phyloP scores from a whole-genome alignment of 2,797 vertebrate species.

The Serranus cabrilla region DNA sequence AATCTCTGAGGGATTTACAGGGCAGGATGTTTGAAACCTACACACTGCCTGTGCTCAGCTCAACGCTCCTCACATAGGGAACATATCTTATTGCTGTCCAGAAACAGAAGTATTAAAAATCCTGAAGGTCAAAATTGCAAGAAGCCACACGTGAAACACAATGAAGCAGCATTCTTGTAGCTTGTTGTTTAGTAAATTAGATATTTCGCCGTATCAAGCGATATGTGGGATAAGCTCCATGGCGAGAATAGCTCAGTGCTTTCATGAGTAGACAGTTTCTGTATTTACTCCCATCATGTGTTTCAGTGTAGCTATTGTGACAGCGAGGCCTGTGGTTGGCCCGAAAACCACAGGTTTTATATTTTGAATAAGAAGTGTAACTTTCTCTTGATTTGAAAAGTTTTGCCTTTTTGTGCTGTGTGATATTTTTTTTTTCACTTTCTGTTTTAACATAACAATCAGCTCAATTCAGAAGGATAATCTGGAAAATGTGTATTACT shows the following conservation, averaged over 20 bases:
- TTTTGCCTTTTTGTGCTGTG: background rate
- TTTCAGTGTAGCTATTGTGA: background rate
- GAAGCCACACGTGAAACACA: background rate
- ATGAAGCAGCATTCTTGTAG: background rate
- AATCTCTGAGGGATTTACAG: constrained; percentile 55
- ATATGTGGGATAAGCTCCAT: background rate
- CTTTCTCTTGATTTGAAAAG: background rate
- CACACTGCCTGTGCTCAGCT: constrained; percentile 18
- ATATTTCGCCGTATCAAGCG: background rate
- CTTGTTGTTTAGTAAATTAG: too few relatives aligned
- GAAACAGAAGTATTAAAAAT: constrained; percentile 21
- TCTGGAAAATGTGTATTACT: too few relatives aligned
- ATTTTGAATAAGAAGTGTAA: background rate
- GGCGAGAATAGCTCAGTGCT: background rate
- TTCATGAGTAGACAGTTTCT: background rate
- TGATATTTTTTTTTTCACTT: background rate
- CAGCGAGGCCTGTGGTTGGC: background rate
- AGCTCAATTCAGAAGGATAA: background rate
- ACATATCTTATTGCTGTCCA: constrained; percentile 31
- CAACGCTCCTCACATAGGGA: constrained; percentile 21
- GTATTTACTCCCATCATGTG: background rate
- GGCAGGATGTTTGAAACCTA: constrained; percentile 42
- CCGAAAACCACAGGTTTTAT: background rate
- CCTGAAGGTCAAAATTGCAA: constrained; percentile 19
- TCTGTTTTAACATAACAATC: background rate